Base-by-base conservation (phyloP, 2,797 vertebrate genomes). In the Sebastiscus albofasciatus region DNA sequence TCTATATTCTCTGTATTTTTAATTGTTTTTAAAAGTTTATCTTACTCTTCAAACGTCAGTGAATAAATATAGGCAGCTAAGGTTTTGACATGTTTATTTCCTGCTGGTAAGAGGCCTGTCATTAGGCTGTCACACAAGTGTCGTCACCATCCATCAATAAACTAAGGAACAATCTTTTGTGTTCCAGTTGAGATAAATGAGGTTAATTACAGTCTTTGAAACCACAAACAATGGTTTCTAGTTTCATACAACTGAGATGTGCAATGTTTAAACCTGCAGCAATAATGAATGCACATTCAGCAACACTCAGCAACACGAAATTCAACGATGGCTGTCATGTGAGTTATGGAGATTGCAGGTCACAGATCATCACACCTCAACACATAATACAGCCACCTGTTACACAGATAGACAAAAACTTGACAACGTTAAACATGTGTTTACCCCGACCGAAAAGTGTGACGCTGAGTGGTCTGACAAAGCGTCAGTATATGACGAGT, bases 41-140 rank as follows among this genome's bases (percentile, higher is more conserved):
- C 9, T 18, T 61, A 52, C 52, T 26, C n/a, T 68, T 46, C 26
- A 65, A 20, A 56, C 34, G 6, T 52, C 6, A 12, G 46, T 61
- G 24, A 70, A 49, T 56, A 67, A 46, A 34, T 42, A 14, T 2
- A 36, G 20, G n/a, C 22, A 69, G 59, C 12, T 34, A 2, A 26
- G n/a, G n/a, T 56, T 77, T 61, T 69, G 76, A 34, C 65, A 56
- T 46, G 31, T 78, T 69, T 62, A 67, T 67, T 68, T 72, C 20
- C 29, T 71, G 52, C 27, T 69, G 12, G 67, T 72, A 18, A 39
- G 54, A 73, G 16, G 33, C 26, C 67, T 67, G 74, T 82, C 52
- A 82, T 88, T 75, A 85, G 34, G 14, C 70, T 80, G 80, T 85
- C 62, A 67, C 16, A 16, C 36, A 64, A 42, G 26, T 27, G 27